Base-by-base conservation (phyloP, 2,888 invertebrate genomes). In the Eupeodes luniger region DNA sequence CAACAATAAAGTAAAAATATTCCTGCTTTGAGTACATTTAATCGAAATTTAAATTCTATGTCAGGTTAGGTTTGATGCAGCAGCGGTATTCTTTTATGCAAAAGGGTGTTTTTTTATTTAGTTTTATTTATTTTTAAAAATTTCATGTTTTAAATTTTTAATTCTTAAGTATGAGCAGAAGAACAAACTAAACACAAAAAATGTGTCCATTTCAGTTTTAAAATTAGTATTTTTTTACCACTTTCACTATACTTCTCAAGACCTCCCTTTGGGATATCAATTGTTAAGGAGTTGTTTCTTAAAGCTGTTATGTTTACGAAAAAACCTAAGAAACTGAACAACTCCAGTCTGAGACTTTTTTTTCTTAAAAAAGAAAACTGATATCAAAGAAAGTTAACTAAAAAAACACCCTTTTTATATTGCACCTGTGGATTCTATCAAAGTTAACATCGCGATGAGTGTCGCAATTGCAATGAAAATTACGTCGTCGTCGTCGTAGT, bases 21-120 rank as follows among this genome's bases (percentile, higher is more conserved):
- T 62, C 6, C 34, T 44, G 49, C 47, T 36, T 66, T 61, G 62
- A 75, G 67, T 76, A 59, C 67, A 77, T 61, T 84, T 27, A 77
- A 84, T 84, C 70, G 72, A 61, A 80, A 72, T 80, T 66, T 80
- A 78, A 82, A 82, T 79, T 78, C 78, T 69, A 75, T 66, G 55
- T 76, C 16, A 64, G 44, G 16, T 47, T 4, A 44, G 64, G 19
- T 66, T 27, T 57, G 6, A 12, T 1, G 34, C 27, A 2, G 34
- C 40, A 40, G 40, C 40, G 40, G 40, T 40, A 5, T 40, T 40
- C 40, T 40, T 57, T 14, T 12, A 5, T 1, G 27, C 12, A 0
- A 57, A 14, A 57, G 57, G 57, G 57, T 57, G 57, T 34, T 34
- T 34, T 27, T 34, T 57, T 5, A 5, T 40, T 40, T 9, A 9